Evolutionary conservation across 1,140 invertebrate genomes (phyloP).

Genomic region (Pollicipes pollicipes): DNA sequence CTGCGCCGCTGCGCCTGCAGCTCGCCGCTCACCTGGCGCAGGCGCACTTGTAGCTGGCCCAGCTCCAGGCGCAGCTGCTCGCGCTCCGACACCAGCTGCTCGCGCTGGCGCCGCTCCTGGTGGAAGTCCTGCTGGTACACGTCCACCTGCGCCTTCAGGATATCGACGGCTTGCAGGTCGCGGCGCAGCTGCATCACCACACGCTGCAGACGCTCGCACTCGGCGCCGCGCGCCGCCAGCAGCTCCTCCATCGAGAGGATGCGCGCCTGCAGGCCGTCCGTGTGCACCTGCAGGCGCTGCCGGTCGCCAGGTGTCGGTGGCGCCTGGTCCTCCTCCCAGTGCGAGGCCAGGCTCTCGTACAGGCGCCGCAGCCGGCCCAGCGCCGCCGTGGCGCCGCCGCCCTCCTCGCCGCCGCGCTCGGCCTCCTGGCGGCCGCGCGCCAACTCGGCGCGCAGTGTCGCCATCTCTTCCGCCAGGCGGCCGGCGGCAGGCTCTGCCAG

Average conservation of each 20-base stretch:
- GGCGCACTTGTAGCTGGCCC: neutral
- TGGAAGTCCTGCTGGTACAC: neutral
- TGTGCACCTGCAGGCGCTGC: neutral
- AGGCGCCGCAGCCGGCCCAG: neutral
- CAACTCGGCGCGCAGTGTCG: neutral
- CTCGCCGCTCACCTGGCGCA: no score
- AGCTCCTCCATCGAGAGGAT: neutral
- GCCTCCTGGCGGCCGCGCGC: no score
- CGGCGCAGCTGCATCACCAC: neutral
- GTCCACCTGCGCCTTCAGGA: neutral
- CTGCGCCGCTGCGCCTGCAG: neutral
- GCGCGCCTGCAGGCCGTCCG: neutral
- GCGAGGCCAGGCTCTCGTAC: neutral
- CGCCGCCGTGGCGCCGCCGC: no score
- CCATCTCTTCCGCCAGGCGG: neutral
- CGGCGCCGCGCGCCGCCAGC: neutral
- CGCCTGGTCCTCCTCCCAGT: neutral
- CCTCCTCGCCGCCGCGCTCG: neutral
- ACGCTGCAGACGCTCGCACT: neutral
- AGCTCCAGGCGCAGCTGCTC: conserved; percentile 40
- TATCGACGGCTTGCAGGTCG: neutral
- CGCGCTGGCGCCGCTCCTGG: neutral
- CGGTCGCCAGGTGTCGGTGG: neutral
- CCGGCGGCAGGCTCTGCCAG: neutral
- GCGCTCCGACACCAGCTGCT: conserved; percentile 19